Percentiles rank a stretch among this genome's conserved stretches.
phyloP scores from a whole-genome alignment of 1,140 invertebrate species.

The Drosophila parvula region DNA sequence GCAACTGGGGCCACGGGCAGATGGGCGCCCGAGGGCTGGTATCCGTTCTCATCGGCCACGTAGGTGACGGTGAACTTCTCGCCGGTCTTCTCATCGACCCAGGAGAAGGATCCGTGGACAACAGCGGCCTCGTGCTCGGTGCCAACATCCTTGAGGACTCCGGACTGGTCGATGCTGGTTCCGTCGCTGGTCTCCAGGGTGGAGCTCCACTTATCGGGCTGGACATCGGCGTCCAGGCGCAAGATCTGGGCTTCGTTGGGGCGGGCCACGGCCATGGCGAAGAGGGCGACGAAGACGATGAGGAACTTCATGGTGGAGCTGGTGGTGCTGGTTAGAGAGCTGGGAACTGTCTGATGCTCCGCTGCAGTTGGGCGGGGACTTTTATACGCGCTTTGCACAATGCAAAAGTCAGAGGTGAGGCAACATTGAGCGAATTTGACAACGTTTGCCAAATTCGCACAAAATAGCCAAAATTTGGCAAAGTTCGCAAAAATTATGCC shows the following conservation, averaged over 20 bases:
- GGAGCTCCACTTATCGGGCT: slow-evolving; percentile 12
- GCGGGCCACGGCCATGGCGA: slow-evolving; percentile 52
- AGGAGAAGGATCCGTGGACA: slow-evolving; percentile 53
- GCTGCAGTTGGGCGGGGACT: slow-evolving; percentile 29
- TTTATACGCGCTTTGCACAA: slow-evolving; percentile 37
- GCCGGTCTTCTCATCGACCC: slow-evolving; percentile 57
- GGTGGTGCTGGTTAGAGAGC: slow-evolving; percentile 43
- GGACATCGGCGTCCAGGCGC: slow-evolving; percentile 18
- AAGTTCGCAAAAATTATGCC: slow-evolving; percentile 17
- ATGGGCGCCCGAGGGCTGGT: slow-evolving; percentile 87
- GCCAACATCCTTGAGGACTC: slow-evolving; percentile 15
- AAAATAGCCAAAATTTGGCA: slow-evolving; percentile 11
- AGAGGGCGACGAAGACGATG: slow-evolving; percentile 57
- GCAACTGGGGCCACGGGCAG: too few species aligned
- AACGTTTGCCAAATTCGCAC: slow-evolving; percentile 3
- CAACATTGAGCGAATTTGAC: slow-evolving; percentile 1
- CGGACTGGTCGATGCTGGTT: slow-evolving; percentile 83
- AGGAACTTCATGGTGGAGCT: slow-evolving; percentile 69
- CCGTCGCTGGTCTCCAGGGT: slow-evolving; percentile 86
- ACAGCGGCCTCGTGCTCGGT: slow-evolving; percentile 53
- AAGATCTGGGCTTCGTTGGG: slow-evolving; percentile 13
- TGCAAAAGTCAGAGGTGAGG: slow-evolving; percentile 52
- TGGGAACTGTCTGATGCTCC: slow-evolving; percentile 47
- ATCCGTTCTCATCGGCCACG: slow-evolving; percentile 86
- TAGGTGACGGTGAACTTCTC: slow-evolving; percentile 54